Evolutionary conservation across 2,888 invertebrate species (phyloP), one percentile per base, ranked within the genome.

Genomic region (Aphrophora alni): DNA sequence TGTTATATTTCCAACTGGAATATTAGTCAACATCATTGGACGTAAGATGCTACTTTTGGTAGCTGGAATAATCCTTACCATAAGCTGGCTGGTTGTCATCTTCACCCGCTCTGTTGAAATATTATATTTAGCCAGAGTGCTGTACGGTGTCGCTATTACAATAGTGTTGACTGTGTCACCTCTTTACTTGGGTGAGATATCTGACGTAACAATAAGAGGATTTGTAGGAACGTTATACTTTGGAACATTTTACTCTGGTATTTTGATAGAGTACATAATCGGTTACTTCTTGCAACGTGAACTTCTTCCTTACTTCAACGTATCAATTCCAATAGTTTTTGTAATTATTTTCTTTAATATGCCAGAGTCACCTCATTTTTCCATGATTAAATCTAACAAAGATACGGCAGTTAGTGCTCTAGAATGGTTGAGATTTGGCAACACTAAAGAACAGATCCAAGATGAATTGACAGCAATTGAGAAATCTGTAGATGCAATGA

Each of bases 331-430:
- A 0, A 83, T 90, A 0, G 81, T 88, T 24, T 91, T 90, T 80
- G 88, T 90, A 27, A 38, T 89, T 0, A 86, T 89, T 0, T 91
- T 91, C 85, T 81, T 88, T 10, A 92, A 91, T 90, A 90, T 92
- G 87, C 92, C 92, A 0, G 92, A 92, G 84, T 91, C 92, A 0
- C 92, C 92, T 0, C 92, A 92, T 83, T 92, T 90, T 83, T 87
- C 92, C 69, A 85, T 93, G 51, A 91, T 91, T 86, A 89, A 89
- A 79, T 90, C 89, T 0, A 88, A 89, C 27, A 84, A 89, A 1
- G 38, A 69, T 1, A 26, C 78, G n/a, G 84, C 82, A 3, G 76
- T 25, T 0, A 33, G 25, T 7, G 33, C 69, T 77, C n/a, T 77
- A n/a, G 69, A 77, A 7, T 77, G 69, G 69, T 38, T 77, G 21